A percentile compares a stretch with the other conserved stretches of the same genome.
These are phyloP conservation scores for Zaprionus lachaisei DNA, from an alignment of 1,140 invertebrate species.

Conservation along the genomic window DNA sequence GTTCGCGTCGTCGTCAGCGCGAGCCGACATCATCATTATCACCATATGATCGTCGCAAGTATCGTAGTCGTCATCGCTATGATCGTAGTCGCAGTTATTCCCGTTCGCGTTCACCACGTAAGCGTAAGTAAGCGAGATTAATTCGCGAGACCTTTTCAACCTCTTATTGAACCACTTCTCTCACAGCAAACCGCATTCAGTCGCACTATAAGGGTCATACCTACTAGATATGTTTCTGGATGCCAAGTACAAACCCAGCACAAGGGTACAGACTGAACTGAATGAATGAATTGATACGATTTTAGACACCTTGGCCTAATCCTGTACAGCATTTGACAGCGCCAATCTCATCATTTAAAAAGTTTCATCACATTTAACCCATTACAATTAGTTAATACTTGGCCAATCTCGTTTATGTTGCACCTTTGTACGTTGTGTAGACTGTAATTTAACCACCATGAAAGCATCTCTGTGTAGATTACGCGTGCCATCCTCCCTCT, in stretches of 20 bases:
- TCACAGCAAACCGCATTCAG: slow-evolving; percentile 25
- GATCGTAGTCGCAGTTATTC: slow-evolving; percentile 47
- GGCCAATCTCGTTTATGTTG: slow-evolving; percentile 26
- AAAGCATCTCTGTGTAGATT: slow-evolving; percentile 33
- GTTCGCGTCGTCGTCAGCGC: slow-evolving; percentile 41
- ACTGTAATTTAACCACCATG: slow-evolving; percentile 25
- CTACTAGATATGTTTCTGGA: background rate
- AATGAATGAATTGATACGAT: slow-evolving; percentile 4
- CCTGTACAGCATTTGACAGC: slow-evolving; percentile 10
- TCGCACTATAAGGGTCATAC: slow-evolving; percentile 52
- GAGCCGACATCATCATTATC: slow-evolving; percentile 16
- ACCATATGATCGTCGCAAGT: slow-evolving; percentile 28
- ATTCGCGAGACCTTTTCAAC: background rate
- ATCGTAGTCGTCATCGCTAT: slow-evolving; percentile 49
- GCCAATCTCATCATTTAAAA: slow-evolving; percentile 9
- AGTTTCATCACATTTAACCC: slow-evolving; percentile 12
- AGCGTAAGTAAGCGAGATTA: slow-evolving; percentile 37
- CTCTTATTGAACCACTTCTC: background rate
- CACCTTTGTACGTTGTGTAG: slow-evolving; percentile 31
- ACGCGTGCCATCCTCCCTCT: slow-evolving; percentile 8
- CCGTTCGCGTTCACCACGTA: slow-evolving; percentile 55
- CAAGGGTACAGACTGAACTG: slow-evolving; percentile 41
- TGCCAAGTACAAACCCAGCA: slow-evolving; percentile 1
- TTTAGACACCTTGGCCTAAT: slow-evolving; percentile 6
- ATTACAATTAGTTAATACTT: slow-evolving; percentile 28